phyloP scores from a whole-genome alignment of 1,140 invertebrate species.

The Sitobion miscanthi region DNA sequence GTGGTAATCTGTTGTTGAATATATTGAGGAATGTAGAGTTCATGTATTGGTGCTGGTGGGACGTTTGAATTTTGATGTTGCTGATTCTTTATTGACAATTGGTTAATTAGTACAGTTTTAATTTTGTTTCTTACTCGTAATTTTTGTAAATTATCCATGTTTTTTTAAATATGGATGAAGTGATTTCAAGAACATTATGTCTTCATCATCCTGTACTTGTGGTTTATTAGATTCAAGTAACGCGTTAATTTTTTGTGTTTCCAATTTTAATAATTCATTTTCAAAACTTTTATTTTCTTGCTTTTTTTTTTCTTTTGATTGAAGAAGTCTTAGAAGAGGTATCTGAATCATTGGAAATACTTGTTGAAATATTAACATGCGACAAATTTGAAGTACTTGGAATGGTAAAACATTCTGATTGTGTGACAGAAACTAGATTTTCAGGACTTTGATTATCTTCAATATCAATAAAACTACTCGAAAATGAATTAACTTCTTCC shows the following conservation, averaged over 20 bases:
- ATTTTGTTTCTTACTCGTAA: conserved; percentile 26
- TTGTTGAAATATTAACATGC: conserved; percentile 25
- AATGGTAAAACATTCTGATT: conserved; percentile 2
- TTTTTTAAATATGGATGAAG: conserved; percentile 30
- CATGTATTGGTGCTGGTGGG: too few relatives aligned
- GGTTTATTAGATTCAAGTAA: conserved; percentile 22
- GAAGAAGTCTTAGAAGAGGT: not conserved
- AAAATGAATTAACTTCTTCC: conserved; percentile 13
- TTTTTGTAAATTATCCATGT: conserved; percentile 30
- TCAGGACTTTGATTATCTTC: conserved; percentile 20
- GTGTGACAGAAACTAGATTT: not conserved
- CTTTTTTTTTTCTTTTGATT: conserved; percentile 18
- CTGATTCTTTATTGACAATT: too few relatives aligned
- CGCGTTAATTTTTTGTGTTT: not conserved
- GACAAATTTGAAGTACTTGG: conserved; percentile 32
- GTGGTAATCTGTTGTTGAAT: too few relatives aligned
- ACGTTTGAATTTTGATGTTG: too few relatives aligned
- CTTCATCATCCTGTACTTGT: conserved; percentile 11
- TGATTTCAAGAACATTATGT: conserved; percentile 21
- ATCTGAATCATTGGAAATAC: conserved; percentile 36
- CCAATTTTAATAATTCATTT: conserved; percentile 30
- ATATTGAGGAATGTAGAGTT: too few relatives aligned
- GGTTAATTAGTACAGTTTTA: not conserved
- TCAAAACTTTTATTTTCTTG: not conserved
- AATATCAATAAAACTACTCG: not conserved